Percentiles rank a stretch among this genome's conserved stretches.
These are phyloP conservation scores for Melanargia galathea DNA, from an alignment of 2,888 invertebrate genomes.

Conservation along the genomic window DNA sequence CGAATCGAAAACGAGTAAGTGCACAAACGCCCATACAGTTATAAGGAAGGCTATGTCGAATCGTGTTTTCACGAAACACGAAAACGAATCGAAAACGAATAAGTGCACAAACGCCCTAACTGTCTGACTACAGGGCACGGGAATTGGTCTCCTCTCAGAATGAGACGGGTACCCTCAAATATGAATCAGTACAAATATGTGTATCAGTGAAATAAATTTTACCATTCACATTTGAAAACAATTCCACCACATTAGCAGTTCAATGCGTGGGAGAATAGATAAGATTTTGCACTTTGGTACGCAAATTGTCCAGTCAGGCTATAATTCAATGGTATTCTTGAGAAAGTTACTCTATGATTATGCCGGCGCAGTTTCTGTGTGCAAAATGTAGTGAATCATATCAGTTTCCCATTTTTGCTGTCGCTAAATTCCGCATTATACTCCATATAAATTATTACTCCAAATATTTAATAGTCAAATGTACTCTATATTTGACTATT, in stretches of 20 bases:
- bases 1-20: too few species aligned
- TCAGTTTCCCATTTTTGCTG: not conserved
- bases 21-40: too few species aligned
- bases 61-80: too few species aligned
- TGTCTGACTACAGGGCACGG: too few species aligned
- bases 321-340: constrained; percentile 23
- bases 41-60: too few species aligned
- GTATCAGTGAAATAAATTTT: constrained; percentile 7
- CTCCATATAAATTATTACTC: not conserved
- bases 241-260: constrained; percentile 36
- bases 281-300: constrained; percentile 43
- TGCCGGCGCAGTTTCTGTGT: not conserved
- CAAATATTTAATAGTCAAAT: too few species aligned
- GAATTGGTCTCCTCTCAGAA: too few species aligned
- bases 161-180: not conserved
- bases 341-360: not conserved
- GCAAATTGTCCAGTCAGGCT: constrained; percentile 17
- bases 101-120: too few species aligned
- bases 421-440: not conserved
- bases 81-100: too few species aligned
- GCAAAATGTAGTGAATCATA: constrained; percentile 1
- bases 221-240: constrained; percentile 36
- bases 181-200: not conserved
- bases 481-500: not conserved
- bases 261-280: constrained; percentile 50